Evolutionary conservation across 2,888 invertebrate species (phyloP), one percentile per base, ranked within the genome.

Genomic region (Ormyrus thymus): DNA sequence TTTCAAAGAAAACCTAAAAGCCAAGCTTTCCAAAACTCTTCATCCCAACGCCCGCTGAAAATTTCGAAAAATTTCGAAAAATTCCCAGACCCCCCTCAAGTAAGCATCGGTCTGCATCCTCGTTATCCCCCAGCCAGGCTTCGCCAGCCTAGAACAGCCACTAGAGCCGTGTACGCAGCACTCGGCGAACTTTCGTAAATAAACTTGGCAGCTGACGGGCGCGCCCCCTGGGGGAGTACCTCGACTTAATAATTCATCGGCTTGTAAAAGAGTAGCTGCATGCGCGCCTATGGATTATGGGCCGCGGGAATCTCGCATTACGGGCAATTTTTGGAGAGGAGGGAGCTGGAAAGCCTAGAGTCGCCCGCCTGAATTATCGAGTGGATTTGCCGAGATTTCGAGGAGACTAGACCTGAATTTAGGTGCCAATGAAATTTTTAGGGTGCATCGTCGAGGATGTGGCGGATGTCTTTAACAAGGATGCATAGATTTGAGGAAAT

Each of bases 361-460:
- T 56, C 55, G 70, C 15, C 45, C n/a, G n/a, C 7, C 13, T 78
- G 78, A 78, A 78, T 78, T 78, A 78, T 78, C 73, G 45, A 78
- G 66, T 59, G 55, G 66, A 66, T 72, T 72, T 62, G 48, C 68
- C 9, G 69, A 76, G 68, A 69, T 69, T 76, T 74, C 29, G 45
- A 51, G 51, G n/a, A 5, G 62, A 13, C 7, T 3, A 15, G 48
- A 13, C 13, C 0, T 51, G 15, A 66, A 66, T 48, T 70, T 59
- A 11, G 11, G 13, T 29, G 50, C 45, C 13, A 11, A 46, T 58
- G 48, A 53, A 53, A 53, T 43, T 66, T 66, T 64, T 64, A 50
- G 6, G 58, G 29, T 2, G 29, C 29, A 29, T 29, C 29, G 29
- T 1, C 29, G 29, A 29, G 29, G 29, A 29, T 29, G 29, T 1